phyloP scores from a whole-genome alignment of 2,797 vertebrate species.

The Falco rusticolus region DNA sequence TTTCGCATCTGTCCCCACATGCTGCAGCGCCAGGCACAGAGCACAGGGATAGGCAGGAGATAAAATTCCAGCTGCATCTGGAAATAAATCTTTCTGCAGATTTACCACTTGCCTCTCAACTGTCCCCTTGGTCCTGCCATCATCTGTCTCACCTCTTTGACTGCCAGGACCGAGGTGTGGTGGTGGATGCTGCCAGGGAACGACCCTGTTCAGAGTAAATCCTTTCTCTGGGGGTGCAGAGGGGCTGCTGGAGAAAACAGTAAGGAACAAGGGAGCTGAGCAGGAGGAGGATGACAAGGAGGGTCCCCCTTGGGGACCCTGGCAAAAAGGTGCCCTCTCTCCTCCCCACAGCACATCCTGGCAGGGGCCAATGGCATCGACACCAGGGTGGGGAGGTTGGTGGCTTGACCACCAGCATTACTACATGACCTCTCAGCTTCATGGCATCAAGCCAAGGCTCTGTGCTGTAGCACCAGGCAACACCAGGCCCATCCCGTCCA shows the following conservation, averaged over 20 bases:
- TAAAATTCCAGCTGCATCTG: neutral
- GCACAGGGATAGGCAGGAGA: neutral
- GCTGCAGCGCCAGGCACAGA: accelerated
- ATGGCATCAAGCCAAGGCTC: neutral
- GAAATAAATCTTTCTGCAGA: neutral
- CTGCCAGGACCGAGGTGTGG: neutral
- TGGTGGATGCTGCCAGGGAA: neutral
- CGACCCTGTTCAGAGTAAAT: neutral
- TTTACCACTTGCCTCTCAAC: neutral
- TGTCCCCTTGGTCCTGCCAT: neutral
- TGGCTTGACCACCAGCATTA: neutral
- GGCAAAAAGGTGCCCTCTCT: neutral
- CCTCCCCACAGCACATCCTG: neutral
- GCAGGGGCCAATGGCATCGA: accelerated
- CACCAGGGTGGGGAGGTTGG: accelerated
- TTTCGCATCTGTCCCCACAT: neutral
- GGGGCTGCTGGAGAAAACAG: neutral
- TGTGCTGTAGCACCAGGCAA: neutral
- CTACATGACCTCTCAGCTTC: accelerated
- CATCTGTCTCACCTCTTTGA: accelerated
- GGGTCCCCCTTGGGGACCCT: neutral
- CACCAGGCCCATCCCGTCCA: neutral
- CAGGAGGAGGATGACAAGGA: neutral
- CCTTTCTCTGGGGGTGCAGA: neutral
- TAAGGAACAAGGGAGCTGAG: neutral